Evolutionary conservation across 2,888 invertebrate species (phyloP).

Genomic region (Polydrusus pterygomalis): DNA sequence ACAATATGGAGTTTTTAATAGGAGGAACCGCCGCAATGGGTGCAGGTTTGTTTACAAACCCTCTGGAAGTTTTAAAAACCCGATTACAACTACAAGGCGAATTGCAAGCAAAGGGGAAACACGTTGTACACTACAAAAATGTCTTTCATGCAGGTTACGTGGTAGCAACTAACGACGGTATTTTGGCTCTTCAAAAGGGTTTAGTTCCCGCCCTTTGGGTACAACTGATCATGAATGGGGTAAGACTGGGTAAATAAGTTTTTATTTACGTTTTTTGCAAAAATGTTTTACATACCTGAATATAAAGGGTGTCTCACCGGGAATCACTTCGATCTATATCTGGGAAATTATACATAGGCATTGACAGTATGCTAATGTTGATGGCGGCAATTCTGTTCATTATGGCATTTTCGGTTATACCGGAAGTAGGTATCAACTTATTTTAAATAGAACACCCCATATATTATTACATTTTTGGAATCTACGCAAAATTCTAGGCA

Average conservation of each 20-base stretch:
- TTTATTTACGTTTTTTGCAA: not conserved
- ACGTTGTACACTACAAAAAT: constrained; percentile 80
- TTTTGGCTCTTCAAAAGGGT: constrained; percentile 84
- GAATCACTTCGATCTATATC: too few relatives aligned
- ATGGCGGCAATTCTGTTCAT: too few relatives aligned
- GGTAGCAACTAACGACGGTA: constrained; percentile 79
- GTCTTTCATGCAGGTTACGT: constrained; percentile 82
- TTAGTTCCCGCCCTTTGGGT: constrained; percentile 89
- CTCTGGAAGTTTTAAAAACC: constrained; percentile 92
- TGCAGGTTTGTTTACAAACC: constrained; percentile 89
- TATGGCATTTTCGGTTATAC: too few relatives aligned
- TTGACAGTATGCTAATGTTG: too few relatives aligned
- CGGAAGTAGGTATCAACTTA: too few relatives aligned
- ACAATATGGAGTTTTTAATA: constrained; percentile 69
- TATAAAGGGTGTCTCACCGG: too few relatives aligned
- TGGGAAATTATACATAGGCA: too few relatives aligned
- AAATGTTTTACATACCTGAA: too few relatives aligned
- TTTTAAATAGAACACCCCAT: too few relatives aligned
- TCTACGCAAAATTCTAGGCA: too few relatives aligned
- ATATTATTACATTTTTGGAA: too few relatives aligned
- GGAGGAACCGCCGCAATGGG: constrained; percentile 76
- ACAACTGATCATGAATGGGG: constrained; percentile 80
- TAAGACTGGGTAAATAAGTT: constrained; percentile 71
- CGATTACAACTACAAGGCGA: constrained; percentile 87
- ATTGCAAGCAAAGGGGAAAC: constrained; percentile 77